Evolutionary conservation across 2,888 invertebrate species (phyloP).

Genomic region (Galeruca laticollis): DNA sequence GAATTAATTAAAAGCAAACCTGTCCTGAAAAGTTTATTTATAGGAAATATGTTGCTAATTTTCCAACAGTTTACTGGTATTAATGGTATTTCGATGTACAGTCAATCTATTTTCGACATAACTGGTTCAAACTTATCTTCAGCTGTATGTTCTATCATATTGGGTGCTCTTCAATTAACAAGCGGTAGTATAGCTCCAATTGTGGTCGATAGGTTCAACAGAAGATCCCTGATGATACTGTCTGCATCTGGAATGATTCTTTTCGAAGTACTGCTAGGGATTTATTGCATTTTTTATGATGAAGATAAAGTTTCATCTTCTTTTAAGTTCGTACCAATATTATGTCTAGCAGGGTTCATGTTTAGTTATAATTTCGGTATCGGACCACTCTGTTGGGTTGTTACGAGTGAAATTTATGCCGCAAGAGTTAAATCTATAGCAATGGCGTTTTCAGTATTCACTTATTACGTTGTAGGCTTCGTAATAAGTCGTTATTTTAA

Average conservation of each 20-base stretch:
- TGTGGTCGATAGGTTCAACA: conserved; percentile 82
- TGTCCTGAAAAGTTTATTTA: conserved; percentile 81
- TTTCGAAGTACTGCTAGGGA: conserved; percentile 68
- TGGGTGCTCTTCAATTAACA: conserved; percentile 80
- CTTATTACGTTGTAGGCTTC: conserved; percentile 56
- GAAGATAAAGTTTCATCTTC: conserved; percentile 46
- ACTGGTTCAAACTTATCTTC: conserved; percentile 73
- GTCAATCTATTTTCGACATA: conserved; percentile 76
- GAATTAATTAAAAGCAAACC: conserved; percentile 64
- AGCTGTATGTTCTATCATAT: conserved; percentile 78
- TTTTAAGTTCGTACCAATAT: conserved; percentile 24
- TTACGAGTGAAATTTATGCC: conserved; percentile 86
- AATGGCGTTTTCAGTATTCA: conserved; percentile 21
- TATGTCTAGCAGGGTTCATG: conserved; percentile 63
- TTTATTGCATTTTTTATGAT: conserved; percentile 70
- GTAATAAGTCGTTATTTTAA: conserved; percentile 53
- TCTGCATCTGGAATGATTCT: conserved; percentile 76
- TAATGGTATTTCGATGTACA: conserved; percentile 84
- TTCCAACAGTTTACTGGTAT: conserved; percentile 89
- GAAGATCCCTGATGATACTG: conserved; percentile 77
- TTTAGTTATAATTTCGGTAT: conserved; percentile 77
- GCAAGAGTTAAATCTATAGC: conserved; percentile 74
- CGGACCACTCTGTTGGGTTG: conserved; percentile 84
- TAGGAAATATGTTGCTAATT: conserved; percentile 77
- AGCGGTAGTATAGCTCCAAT: conserved; percentile 82